These are phyloP conservation scores for Rotaria macrura DNA, from an alignment of 2,888 invertebrate species.

Conservation along the genomic window DNA sequence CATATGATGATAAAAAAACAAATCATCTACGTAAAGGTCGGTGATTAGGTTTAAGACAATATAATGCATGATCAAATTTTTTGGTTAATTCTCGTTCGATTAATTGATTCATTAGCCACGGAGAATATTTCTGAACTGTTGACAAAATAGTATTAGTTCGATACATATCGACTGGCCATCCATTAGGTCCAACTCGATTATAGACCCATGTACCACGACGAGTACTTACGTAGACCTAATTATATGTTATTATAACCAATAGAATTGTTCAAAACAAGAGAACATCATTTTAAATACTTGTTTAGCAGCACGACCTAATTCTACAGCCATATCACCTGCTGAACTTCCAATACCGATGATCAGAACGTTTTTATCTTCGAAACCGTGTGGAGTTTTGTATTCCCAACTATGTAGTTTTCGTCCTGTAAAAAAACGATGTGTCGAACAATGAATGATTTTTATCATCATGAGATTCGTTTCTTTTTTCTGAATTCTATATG, in stretches of 20 bases:
- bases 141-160: constrained; percentile 34
- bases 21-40: constrained; percentile 10
- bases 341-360: constrained; percentile 54
- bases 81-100: constrained; percentile 38
- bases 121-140: constrained; percentile 34
- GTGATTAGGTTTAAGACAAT: constrained; percentile 48
- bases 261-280: too few species aligned
- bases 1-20: too few species aligned
- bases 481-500: neutral
- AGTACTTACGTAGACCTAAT: constrained; percentile 50
- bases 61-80: constrained; percentile 47
- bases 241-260: too few species aligned
- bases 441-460: too few species aligned
- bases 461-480: too few species aligned
- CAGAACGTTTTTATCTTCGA: constrained; percentile 46
- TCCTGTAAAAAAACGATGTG: too few species aligned
- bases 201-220: constrained; percentile 50
- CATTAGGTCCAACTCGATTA: constrained; percentile 42
- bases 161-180: constrained; percentile 41
- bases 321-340: constrained; percentile 51
- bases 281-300: constrained; percentile 37
- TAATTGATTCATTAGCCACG: constrained; percentile 35
- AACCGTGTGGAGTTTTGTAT: constrained; percentile 38
- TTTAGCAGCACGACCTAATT: constrained; percentile 43
- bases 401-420: constrained; percentile 41